These are phyloP conservation scores for Caerostris extrusa DNA, from an alignment of 1,140 invertebrate genomes.

Conservation along the genomic window DNA sequence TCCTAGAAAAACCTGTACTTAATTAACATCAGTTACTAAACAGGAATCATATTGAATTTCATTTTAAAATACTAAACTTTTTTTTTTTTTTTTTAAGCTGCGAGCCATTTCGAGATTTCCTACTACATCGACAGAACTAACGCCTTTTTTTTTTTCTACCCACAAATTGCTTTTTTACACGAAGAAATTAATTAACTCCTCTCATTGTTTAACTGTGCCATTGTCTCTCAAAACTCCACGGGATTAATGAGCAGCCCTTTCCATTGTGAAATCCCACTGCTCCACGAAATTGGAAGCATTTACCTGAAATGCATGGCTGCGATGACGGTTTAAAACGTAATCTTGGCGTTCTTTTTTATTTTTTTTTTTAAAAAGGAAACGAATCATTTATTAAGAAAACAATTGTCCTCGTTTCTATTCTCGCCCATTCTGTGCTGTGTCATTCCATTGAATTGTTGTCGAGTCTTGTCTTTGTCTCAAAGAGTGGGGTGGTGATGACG, in stretches of 20 bases:
- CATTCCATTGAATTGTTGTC: not conserved
- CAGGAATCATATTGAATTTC: too few relatives aligned
- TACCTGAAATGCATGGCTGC: not conserved
- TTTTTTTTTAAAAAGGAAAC: not conserved
- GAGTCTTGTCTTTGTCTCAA: not conserved
- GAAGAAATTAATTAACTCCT: not conserved
- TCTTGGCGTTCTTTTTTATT: not conserved
- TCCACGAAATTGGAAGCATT: not conserved
- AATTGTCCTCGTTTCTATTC: not conserved
- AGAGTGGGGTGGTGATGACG: not conserved
- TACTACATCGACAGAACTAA: too few relatives aligned
- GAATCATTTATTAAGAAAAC: not conserved
- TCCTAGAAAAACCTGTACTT: too few relatives aligned
- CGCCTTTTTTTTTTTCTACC: too few relatives aligned
- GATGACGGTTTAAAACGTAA: not conserved
- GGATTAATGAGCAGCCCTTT: not conserved
- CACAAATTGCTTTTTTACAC: not conserved
- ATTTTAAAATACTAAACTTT: too few relatives aligned
- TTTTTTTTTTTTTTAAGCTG: too few relatives aligned
- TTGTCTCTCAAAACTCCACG: not conserved
- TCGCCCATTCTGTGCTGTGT: not conserved
- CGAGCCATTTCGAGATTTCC: too few relatives aligned
- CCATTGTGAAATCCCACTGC: not conserved
- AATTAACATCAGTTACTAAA: too few relatives aligned
- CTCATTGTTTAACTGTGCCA: not conserved